Evolutionary conservation across 2,797 vertebrate species (phyloP), one percentile per base, ranked within the genome.

Genomic region (Sciurus vulgaris): DNA sequence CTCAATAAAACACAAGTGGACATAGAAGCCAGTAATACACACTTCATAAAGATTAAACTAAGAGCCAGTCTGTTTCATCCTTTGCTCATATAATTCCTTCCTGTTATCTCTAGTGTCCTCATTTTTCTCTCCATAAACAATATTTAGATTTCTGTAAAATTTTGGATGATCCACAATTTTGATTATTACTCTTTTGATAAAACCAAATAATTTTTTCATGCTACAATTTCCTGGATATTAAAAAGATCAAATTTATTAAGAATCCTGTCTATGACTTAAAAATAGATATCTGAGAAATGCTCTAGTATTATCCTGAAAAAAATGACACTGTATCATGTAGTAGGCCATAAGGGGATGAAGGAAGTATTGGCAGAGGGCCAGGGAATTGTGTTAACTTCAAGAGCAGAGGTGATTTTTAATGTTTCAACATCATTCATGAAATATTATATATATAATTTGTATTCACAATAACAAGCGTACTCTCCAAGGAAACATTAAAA

Each of bases 401-500:
- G 98, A 97, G 98, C 98, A 98, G 96, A 98, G 98, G 98, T 98
- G 98, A 98, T 98, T 98, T 98, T 98, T 98, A 98, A 98, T 98
- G 97, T 96, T 97, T 97, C 97, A 97, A 97, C 98, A 98, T 98
- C 97, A 98, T 97, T 97, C 98, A 97, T 98, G 98, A 98, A 98
- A 98, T 98, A 99, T 98, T 98, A 98, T 98, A 97, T 91, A 98
- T 98, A 97, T 87, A 98, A 98, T 98, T 98, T 98, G 98, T 98
- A 98, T 98, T 98, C 98, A 97, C 98, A 98, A 98, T 98, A 98
- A 97, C 98, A 98, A 95, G 97, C 67, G 56, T 95, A 96, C 97
- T 98, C 98, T 98, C 98, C 95, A 98, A 98, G 98, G 98, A 98
- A 98, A 98, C 98, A 98, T 98, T 98, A 98, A 98, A 98, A 98